phyloP scores from a whole-genome alignment of 1,140 invertebrate species.

The Drosophila tropicalis region DNA sequence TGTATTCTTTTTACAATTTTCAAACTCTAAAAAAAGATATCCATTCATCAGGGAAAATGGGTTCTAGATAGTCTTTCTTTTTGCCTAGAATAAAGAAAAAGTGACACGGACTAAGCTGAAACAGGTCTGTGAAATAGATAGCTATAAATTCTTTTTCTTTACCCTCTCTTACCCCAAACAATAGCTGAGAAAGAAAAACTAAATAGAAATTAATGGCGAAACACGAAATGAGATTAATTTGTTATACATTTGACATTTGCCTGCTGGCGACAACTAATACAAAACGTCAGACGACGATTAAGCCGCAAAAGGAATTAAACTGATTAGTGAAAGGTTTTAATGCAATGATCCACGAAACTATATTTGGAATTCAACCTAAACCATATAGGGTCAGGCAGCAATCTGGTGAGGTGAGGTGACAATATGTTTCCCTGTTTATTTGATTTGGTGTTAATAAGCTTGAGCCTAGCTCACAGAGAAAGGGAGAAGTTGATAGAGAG shows the following conservation, averaged over 20 bases:
- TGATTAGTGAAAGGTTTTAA: slow-evolving; percentile 75
- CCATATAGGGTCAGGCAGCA: neutral
- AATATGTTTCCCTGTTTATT: slow-evolving; percentile 20
- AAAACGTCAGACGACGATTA: slow-evolving; percentile 77
- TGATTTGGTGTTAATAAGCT: slow-evolving; percentile 76
- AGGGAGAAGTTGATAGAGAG: neutral
- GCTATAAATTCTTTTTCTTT: too few relatives aligned
- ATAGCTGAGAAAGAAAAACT: slow-evolving; percentile 38
- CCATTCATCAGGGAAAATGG: too few relatives aligned
- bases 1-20: too few relatives aligned
- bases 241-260: slow-evolving; percentile 59
- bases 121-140: too few relatives aligned
- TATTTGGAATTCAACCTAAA: neutral
- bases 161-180: neutral
- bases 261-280: slow-evolving; percentile 57
- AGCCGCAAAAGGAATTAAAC: slow-evolving; percentile 74
- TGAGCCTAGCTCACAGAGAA: slow-evolving; percentile 56
- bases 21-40: too few relatives aligned
- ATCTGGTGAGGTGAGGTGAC: neutral
- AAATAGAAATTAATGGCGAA: slow-evolving; percentile 54
- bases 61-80: too few relatives aligned
- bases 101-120: too few relatives aligned
- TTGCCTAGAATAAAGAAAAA: too few relatives aligned
- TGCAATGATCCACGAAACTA: slow-evolving; percentile 14
- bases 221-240: slow-evolving; percentile 72